Evolutionary conservation across 2,797 vertebrate genomes (phyloP).

Genomic region (Sebastes iracundus): DNA sequence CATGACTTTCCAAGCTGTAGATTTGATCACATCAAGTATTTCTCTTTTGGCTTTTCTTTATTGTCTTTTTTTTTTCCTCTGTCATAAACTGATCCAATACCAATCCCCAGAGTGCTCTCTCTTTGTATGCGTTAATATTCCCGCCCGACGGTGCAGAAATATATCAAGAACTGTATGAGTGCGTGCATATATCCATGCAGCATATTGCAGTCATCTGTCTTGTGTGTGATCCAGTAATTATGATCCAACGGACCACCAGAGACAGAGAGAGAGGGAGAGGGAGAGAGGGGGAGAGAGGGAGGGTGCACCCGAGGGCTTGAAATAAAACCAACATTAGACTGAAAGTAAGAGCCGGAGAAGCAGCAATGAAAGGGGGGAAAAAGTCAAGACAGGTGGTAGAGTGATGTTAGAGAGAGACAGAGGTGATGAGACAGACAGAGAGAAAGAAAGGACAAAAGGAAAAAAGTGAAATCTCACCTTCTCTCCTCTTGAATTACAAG

Average conservation of each 20-base stretch:
- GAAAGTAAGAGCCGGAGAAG: background rate
- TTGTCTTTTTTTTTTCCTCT: background rate
- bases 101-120: background rate
- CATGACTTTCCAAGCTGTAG: background rate
- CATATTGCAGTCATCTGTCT: slow-evolving; percentile 42
- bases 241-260: slow-evolving; percentile 4
- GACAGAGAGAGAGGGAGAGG: background rate
- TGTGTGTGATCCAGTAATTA: slow-evolving; percentile 23
- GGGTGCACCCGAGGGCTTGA: background rate
- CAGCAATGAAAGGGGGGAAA: background rate
- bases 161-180: background rate
- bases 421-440: background rate
- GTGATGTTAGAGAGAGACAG: background rate
- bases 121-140: background rate
- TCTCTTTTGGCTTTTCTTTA: background rate
- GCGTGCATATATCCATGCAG: background rate
- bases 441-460: background rate
- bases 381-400: background rate
- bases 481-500: background rate
- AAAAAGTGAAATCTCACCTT: background rate
- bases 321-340: slow-evolving; percentile 26
- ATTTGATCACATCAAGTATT: background rate
- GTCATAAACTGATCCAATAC: background rate
- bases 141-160: background rate
- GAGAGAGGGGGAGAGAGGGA: background rate